Percentiles rank a stretch among this genome's conserved stretches.
These are phyloP conservation scores for Onchidella celtica DNA, from an alignment of 2,888 invertebrate species.

Conservation along the genomic window DNA sequence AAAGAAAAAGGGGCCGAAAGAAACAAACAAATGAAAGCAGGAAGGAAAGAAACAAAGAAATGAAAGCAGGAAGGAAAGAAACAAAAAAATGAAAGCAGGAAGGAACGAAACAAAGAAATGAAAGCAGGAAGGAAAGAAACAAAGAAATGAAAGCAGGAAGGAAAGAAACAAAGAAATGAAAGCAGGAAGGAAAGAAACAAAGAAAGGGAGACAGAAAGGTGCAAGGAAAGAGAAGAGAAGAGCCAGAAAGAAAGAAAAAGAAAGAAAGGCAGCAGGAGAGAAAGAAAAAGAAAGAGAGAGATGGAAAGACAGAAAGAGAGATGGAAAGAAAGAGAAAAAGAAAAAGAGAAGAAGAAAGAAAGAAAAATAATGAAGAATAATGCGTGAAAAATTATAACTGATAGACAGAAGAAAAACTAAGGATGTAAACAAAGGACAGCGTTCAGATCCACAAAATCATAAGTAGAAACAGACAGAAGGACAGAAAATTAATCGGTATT, in stretches of 20 bases:
- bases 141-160: not conserved
- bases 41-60: too few species aligned
- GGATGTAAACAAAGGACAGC: too few species aligned
- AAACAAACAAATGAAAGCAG: too few species aligned
- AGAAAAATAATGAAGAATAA: not conserved
- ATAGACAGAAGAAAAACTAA: too few species aligned
- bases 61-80: too few species aligned
- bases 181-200: not conserved
- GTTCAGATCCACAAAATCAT: too few species aligned
- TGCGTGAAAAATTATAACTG: not conserved
- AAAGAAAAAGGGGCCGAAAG: not conserved
- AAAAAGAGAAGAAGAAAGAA: not conserved
- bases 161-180: not conserved
- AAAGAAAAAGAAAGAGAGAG: constrained; percentile 7
- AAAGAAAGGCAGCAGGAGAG: not conserved
- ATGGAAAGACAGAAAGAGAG: not conserved
- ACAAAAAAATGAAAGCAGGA: too few species aligned
- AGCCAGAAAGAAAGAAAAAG: not conserved
- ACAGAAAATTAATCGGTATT: not conserved
- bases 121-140: constrained; percentile 16
- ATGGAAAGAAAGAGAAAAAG: not conserved
- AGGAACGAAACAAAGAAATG: too few species aligned
- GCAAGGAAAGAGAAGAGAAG: not conserved
- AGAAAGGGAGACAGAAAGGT: not conserved
- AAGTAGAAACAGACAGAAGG: not conserved